A percentile compares a stretch with the other conserved stretches of the same genome.
phyloP scores from a whole-genome alignment of 2,113 vertebrate species.

The Ailuropoda melanoleuca region DNA sequence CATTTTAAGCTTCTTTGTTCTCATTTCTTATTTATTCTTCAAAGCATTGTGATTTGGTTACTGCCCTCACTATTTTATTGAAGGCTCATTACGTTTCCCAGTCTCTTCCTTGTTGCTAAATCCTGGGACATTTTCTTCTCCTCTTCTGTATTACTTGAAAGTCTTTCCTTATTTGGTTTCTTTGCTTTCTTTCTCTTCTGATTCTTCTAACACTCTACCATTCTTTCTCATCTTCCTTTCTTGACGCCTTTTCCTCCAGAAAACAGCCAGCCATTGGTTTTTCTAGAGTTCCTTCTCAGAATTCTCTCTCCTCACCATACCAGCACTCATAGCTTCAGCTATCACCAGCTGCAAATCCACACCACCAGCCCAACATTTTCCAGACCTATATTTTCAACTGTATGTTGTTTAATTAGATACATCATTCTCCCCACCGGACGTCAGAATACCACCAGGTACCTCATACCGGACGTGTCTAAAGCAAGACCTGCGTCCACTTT shows the following conservation, averaged over 20 bases:
- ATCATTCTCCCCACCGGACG: not conserved
- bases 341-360: not conserved
- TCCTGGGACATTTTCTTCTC: not conserved
- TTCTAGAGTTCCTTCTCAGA: not conserved
- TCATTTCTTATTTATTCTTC: not conserved
- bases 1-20: not conserved
- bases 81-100: not conserved
- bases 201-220: not conserved
- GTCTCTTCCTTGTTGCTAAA: not conserved
- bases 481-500: not conserved
- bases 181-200: not conserved
- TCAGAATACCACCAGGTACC: not conserved
- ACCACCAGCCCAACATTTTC: not conserved
- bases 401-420: not conserved
- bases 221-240: constrained; percentile 26
- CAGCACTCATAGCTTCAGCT: not conserved
- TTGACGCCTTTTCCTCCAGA: not conserved
- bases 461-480: not conserved
- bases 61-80: not conserved
- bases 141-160: not conserved
- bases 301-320: not conserved
- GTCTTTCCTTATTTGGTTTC: not conserved
- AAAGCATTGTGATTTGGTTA: not conserved
- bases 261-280: not conserved
- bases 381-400: not conserved